Base-by-base conservation (phyloP, 2,888 invertebrate species). In the Thalpophila matura region DNA sequence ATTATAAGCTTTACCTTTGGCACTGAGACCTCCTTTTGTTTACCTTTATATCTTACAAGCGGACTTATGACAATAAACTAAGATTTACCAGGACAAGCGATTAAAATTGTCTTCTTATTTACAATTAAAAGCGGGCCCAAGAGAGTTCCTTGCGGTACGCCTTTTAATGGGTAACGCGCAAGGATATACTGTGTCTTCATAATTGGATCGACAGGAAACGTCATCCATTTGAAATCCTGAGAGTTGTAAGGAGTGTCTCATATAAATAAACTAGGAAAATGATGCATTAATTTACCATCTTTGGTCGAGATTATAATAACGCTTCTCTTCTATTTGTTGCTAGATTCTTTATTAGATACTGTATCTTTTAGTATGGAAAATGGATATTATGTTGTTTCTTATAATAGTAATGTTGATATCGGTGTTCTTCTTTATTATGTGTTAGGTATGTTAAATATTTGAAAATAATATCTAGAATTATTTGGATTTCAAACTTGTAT, bases 121-220 rank as follows among this genome's bases (percentile, higher is more conserved):
- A 57, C 54, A 49, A 61, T 74, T 51, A 51, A 61, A 45, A 61
- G 20, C 10, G 62, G 70, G 5, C 62, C 20, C 9, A 61, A 26
- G 50, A 69, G 38, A 40, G 27, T 51, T 37, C 42, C 54, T 47
- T 69, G 68, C 64, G 68, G 79, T 54, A 64, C 40, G 43, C 46
- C 46, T 50, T 61, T 70, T 22, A 47, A 62, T 37, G 27, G n/a
- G 24, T 59, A 47, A 51, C 58, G n/a, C 24, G 49, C 29, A 43
- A 50, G 27, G 40, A 74, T 46, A 45, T 58, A 57, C 61, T 51
- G 47, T 20, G 24, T 22, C 55, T 55, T 68, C 77, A 70, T 79
- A 79, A 77, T 38, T 58, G 37, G 47, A 70, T 69, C 33, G 42
- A 54, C 42, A 38, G 58, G 59, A 71, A 62, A 61, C 50, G 50